phyloP scores from a whole-genome alignment of 2,797 vertebrate genomes.

The Lophius americanus region DNA sequence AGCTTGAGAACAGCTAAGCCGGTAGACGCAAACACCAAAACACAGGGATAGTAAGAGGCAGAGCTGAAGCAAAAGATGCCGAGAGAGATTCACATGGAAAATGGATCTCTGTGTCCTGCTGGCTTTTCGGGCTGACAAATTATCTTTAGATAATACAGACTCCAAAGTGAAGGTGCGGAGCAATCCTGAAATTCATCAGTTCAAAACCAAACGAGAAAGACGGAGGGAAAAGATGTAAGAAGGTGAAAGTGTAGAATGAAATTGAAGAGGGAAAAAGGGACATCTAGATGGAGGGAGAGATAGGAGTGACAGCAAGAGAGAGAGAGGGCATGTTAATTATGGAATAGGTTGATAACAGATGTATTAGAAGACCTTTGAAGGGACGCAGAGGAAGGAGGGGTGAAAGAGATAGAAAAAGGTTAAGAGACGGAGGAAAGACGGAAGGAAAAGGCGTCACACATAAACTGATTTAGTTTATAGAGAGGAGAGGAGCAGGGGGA shows the following conservation, averaged over 20 bases:
- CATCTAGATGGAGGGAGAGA: constrained; percentile 51
- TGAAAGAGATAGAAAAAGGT: constrained; percentile 73
- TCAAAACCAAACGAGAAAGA: constrained; percentile 22
- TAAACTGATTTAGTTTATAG: constrained; percentile 84
- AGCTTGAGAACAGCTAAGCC: constrained; percentile 17
- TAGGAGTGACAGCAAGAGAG: constrained; percentile 50
- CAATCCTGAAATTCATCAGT: constrained; percentile 55
- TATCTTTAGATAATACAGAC: constrained; percentile 66
- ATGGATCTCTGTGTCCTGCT: constrained; percentile 55
- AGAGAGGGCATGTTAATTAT: constrained; percentile 85
- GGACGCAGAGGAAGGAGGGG: constrained; percentile 84
- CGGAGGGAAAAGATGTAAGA: constrained; percentile 17
- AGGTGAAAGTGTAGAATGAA: constrained; percentile 30
- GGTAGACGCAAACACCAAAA: constrained; percentile 19
- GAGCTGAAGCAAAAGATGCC: constrained; percentile 13
- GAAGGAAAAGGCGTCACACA: constrained; percentile 36
- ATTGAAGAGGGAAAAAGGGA: constrained; percentile 42
- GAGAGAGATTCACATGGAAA: constrained; percentile 46
- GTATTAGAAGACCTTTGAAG: constrained; percentile 92
- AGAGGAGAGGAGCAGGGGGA: constrained; percentile 77
- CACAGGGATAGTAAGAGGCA: constrained; percentile 4
- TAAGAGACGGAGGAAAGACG: constrained; percentile 73
- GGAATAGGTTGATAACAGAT: constrained; percentile 89
- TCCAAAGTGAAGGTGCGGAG: constrained; percentile 66
- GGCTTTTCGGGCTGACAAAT: constrained; percentile 65